phyloP scores from a whole-genome alignment of 2,113 vertebrate genomes.

The Prinia subflava region DNA sequence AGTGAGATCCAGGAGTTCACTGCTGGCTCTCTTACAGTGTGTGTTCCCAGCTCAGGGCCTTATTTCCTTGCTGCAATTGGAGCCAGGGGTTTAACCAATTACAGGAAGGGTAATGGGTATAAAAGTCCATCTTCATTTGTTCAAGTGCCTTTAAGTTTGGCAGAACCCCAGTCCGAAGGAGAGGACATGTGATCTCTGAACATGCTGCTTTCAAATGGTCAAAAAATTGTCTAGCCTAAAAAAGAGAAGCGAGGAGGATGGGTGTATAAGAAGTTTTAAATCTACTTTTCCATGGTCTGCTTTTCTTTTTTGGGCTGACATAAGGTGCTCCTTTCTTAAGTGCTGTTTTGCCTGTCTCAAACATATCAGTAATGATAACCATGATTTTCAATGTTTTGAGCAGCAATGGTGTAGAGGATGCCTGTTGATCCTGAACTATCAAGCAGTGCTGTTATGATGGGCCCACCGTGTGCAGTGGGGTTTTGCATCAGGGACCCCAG shows the following conservation, averaged over 20 bases:
- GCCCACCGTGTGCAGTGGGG: accelerated
- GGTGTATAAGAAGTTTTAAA: background rate
- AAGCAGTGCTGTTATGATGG: background rate
- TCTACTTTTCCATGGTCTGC: background rate
- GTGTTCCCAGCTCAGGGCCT: background rate
- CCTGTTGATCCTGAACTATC: background rate
- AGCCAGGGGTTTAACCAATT: background rate
- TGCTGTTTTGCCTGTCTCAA: background rate
- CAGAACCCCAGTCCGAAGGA: background rate
- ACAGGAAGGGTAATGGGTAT: background rate
- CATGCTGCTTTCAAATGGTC: background rate
- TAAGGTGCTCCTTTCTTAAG: background rate
- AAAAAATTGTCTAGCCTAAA: background rate
- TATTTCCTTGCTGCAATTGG: background rate
- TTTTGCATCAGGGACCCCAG: accelerated
- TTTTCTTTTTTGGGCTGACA: background rate
- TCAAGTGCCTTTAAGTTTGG: background rate
- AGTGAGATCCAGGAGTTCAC: background rate
- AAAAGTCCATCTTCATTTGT: background rate
- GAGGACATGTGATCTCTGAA: background rate
- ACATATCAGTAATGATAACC: background rate
- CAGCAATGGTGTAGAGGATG: background rate
- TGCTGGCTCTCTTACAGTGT: background rate
- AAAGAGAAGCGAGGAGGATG: accelerated
- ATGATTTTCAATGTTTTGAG: background rate